A percentile compares a stretch with the other conserved stretches of the same genome.
phyloP scores from a whole-genome alignment of 2,113 vertebrate genomes.

The Notothenia coriiceps region DNA sequence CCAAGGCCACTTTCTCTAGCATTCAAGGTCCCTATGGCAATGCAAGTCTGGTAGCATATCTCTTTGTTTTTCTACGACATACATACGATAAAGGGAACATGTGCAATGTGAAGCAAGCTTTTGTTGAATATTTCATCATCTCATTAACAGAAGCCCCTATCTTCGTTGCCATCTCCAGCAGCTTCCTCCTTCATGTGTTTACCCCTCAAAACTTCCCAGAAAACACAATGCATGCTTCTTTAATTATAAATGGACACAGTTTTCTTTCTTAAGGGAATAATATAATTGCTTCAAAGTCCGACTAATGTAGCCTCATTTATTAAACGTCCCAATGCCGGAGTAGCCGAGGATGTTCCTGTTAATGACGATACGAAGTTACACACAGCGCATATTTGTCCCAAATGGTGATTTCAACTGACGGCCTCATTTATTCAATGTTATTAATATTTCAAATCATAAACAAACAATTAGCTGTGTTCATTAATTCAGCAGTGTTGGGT shows the following conservation, averaged over 20 bases:
- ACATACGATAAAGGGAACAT: conserved; percentile 10
- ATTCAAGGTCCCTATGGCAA: conserved; percentile 22
- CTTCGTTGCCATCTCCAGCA: conserved; percentile 37
- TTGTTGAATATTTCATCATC: conserved; percentile 66
- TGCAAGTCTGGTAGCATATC: conserved; percentile 10
- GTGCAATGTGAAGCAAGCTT: conserved; percentile 54
- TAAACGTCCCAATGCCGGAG: conserved; percentile 15
- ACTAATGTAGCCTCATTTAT: conserved; percentile 31
- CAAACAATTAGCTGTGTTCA: conserved; percentile 80
- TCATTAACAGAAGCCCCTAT: conserved; percentile 51
- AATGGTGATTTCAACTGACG: conserved; percentile 48
- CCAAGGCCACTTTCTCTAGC: conserved; percentile 49
- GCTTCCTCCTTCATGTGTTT: conserved; percentile 62
- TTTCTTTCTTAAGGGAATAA: conserved; percentile 49
- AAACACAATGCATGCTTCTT: conserved; percentile 57
- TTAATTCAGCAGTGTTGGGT: conserved; percentile 71
- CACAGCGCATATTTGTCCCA: conserved; percentile 47
- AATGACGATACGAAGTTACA: conserved; percentile 7
- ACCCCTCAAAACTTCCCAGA: conserved; percentile 53
- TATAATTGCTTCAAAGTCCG: conserved; percentile 56
- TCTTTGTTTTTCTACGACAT: conserved; percentile 44
- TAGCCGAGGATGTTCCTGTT: neutral
- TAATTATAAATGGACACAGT: conserved; percentile 58
- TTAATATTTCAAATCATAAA: conserved; percentile 80
- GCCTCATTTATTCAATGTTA: conserved; percentile 55